Percentiles rank a stretch among this genome's conserved stretches.
phyloP scores from a whole-genome alignment of 2,113 vertebrate genomes.

The Paramormyrops kingsleyae region DNA sequence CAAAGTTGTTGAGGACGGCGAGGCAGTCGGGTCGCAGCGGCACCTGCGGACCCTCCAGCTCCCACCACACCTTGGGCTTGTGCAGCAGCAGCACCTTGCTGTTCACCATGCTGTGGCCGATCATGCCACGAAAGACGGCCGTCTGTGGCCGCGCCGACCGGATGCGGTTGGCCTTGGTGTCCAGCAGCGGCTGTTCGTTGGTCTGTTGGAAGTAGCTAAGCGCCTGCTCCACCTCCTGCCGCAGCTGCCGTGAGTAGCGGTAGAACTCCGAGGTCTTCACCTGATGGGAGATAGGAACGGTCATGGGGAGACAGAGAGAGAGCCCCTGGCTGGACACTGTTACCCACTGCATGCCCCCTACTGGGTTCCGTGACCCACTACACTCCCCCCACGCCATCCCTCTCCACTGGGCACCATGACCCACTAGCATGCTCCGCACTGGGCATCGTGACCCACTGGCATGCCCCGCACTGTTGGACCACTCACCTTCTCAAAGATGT shows the following conservation, averaged over 20 bases:
- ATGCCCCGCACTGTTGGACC: neutral
- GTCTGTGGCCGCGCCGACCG: conserved; percentile 93
- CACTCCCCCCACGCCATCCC: neutral
- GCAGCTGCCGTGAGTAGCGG: conserved; percentile 89
- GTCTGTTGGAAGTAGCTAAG: conserved; percentile 92
- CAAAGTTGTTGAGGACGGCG: conserved; percentile 95
- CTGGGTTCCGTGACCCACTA: neutral
- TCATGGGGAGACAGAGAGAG: neutral
- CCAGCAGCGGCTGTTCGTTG: conserved; percentile 90
- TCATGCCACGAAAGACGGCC: conserved; percentile 96
- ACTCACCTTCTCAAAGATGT: conserved; percentile 94
- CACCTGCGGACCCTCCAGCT: conserved; percentile 93
- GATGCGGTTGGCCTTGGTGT: conserved; percentile 87
- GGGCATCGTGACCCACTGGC: neutral
- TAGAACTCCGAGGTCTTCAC: conserved; percentile 99
- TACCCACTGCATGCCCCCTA: neutral
- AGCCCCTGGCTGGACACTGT: neutral
- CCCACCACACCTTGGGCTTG: conserved; percentile 97
- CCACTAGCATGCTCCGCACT: neutral
- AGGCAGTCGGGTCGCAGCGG: conserved; percentile 92
- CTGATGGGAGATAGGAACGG: conserved; percentile 51
- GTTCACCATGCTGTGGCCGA: conserved; percentile 99
- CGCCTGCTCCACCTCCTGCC: conserved; percentile 91
- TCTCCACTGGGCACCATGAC: too few relatives aligned
- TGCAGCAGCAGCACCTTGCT: conserved; percentile 96